phyloP scores from a whole-genome alignment of 2,888 invertebrate species.

The Petrolisthes manimaculis region DNA sequence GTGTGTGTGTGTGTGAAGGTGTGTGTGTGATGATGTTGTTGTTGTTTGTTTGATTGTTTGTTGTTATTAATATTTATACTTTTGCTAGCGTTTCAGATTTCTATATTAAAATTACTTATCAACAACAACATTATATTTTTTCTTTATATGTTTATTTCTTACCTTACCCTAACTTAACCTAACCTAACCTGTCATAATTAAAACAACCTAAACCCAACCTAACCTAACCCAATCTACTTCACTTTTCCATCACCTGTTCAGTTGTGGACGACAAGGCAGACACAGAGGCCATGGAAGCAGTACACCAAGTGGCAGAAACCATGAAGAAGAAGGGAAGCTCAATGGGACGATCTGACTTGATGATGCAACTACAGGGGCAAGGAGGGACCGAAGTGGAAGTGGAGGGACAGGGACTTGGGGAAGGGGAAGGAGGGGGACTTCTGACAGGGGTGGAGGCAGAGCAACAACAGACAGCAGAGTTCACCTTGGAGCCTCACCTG shows the following conservation, averaged over 20 bases:
- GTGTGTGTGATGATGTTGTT: background rate
- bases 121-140: no score
- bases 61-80: no score
- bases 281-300: slow-evolving; percentile 20
- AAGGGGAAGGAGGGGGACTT: background rate
- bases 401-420: slow-evolving; percentile 4
- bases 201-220: background rate
- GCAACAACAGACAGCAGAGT: slow-evolving; percentile 41
- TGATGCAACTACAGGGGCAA: background rate
- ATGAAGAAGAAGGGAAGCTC: slow-evolving; percentile 8
- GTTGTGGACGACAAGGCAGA: slow-evolving; percentile 28
- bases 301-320: background rate
- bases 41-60: no score
- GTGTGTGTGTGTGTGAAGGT: no score
- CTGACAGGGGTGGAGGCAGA: background rate
- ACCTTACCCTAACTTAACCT: slow-evolving; percentile 1
- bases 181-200: background rate
- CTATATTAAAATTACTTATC: no score
- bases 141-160: no score
- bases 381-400: background rate
- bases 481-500: slow-evolving; percentile 49
- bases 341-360: background rate
- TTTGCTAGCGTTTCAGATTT: no score
- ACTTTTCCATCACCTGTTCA: background rate
- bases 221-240: background rate